Conservation (phyloP, 2,888 invertebrate genomes). For the Apocheima hispidaria region DNA sequence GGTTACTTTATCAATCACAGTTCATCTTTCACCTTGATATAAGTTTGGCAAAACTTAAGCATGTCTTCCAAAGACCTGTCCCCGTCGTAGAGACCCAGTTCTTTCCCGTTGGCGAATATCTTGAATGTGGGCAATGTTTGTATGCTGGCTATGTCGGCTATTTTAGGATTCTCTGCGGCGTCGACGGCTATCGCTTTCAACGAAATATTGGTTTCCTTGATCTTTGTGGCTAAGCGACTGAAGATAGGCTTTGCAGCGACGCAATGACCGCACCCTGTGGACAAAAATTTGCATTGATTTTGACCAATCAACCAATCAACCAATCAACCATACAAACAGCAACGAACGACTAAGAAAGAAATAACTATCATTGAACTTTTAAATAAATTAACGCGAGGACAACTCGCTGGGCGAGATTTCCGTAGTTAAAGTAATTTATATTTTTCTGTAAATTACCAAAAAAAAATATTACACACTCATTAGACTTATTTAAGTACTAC, state of each 20-base stretch:
- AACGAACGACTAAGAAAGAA: too few species aligned
- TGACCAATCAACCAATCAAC: not conserved
- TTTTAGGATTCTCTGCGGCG: conserved; percentile 87
- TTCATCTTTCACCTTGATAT: conserved; percentile 71
- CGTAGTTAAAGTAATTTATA: too few species aligned
- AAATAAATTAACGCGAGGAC: too few species aligned
- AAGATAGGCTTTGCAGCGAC: conserved; percentile 89
- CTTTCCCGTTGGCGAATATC: conserved; percentile 84
- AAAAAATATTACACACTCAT: too few species aligned
- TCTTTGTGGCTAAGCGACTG: conserved; percentile 82
- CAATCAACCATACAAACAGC: too few species aligned
- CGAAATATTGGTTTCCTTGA: conserved; percentile 70
- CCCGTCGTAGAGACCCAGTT: conserved; percentile 85
- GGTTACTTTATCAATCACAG: conserved; percentile 54
- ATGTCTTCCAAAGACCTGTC: conserved; percentile 85
- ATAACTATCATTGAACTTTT: too few species aligned
- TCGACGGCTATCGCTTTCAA: conserved; percentile 87
- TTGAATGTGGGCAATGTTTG: conserved; percentile 89
- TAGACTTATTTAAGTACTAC: too few species aligned
- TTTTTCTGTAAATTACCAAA: too few species aligned
- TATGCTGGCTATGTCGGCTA: conserved; percentile 87
- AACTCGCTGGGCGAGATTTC: too few species aligned
- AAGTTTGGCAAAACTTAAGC: conserved; percentile 74
- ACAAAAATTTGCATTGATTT: not conserved
- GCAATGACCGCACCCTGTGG: conserved; percentile 91